Conservation (phyloP, 2,888 invertebrate genomes). For the Trachelus troglodyta region DNA sequence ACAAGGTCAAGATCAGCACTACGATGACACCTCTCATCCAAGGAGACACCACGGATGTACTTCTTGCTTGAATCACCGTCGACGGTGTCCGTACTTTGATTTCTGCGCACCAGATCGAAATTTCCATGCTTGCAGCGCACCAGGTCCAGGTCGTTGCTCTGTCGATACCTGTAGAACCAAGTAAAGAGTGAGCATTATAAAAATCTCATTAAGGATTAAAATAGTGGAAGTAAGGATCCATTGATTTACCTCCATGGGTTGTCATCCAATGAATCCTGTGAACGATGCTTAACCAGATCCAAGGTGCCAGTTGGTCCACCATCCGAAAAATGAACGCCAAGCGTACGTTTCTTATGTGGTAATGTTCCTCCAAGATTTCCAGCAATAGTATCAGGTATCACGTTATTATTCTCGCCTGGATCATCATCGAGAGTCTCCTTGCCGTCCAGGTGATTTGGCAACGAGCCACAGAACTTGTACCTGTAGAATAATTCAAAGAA, state of each 20-base stretch:
- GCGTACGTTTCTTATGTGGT: slow-evolving; percentile 59
- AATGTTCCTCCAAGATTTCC: slow-evolving; percentile 61
- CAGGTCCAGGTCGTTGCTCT: slow-evolving; percentile 54
- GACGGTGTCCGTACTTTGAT: slow-evolving; percentile 43
- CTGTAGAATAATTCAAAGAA: slow-evolving; percentile 32
- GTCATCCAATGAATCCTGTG: slow-evolving; percentile 61
- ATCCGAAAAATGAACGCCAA: slow-evolving; percentile 57
- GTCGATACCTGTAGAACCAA: slow-evolving; percentile 50
- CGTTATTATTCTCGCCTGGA: slow-evolving; percentile 70
- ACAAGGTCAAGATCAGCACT: slow-evolving; percentile 54
- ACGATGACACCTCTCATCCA: slow-evolving; percentile 40
- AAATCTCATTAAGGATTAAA: neutral
- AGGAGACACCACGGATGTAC: slow-evolving; percentile 41
- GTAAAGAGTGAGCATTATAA: neutral
- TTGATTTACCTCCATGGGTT: slow-evolving; percentile 59
- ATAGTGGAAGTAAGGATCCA: neutral
- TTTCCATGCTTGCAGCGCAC: slow-evolving; percentile 56
- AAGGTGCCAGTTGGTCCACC: slow-evolving; percentile 48
- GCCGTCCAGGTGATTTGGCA: slow-evolving; percentile 78
- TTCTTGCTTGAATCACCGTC: slow-evolving; percentile 32
- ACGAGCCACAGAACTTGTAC: slow-evolving; percentile 71
- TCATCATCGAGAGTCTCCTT: slow-evolving; percentile 68
- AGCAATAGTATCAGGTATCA: slow-evolving; percentile 55
- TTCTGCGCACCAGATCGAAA: slow-evolving; percentile 49
- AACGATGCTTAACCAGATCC: slow-evolving; percentile 59